Evolutionary conservation across 2,797 vertebrate species (phyloP).

Genomic region (Fistularia commersonii): DNA sequence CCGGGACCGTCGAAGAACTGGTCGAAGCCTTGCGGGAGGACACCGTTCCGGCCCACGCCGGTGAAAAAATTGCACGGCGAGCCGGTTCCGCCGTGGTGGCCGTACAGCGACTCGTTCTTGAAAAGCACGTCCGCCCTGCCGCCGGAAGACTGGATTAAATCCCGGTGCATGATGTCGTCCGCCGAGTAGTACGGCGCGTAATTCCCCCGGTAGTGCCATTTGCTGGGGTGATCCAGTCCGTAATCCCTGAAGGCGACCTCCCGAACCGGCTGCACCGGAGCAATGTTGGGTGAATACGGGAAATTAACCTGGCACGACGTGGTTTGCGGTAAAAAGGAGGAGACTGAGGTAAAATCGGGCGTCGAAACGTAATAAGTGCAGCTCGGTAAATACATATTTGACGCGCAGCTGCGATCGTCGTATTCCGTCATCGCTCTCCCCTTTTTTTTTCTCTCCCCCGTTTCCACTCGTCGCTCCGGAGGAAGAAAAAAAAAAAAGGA

Average conservation of each 20-base stretch:
- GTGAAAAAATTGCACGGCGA: constrained; percentile 87
- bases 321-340: constrained; percentile 92
- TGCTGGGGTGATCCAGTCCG: constrained; percentile 91
- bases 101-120: constrained; percentile 87
- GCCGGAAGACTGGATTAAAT: constrained; percentile 88
- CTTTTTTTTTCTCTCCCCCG: constrained; percentile 65
- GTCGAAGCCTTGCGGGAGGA: constrained; percentile 96
- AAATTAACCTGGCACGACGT: constrained; percentile 97
- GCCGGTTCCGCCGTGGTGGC: constrained; percentile 79
- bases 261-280: constrained; percentile 92
- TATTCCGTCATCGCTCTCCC: constrained; percentile 97
- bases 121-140: constrained; percentile 90
- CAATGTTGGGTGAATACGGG: constrained; percentile 92
- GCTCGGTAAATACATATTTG: constrained; percentile 97
- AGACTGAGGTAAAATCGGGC: constrained; percentile 93
- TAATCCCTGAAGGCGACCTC: constrained; percentile 98
- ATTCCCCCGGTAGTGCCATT: constrained; percentile 95
- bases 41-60: constrained; percentile 90
- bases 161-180: constrained; percentile 95
- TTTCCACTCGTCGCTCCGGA: constrained; percentile 29
- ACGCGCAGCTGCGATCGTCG: constrained; percentile 93
- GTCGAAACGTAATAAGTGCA: constrained; percentile 96
- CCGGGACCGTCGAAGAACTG: constrained; percentile 89
- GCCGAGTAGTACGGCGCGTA: constrained; percentile 94
- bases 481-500: constrained; percentile 50